Base-by-base conservation (phyloP, 1,140 invertebrate species). In the Lepidurus packardi region DNA sequence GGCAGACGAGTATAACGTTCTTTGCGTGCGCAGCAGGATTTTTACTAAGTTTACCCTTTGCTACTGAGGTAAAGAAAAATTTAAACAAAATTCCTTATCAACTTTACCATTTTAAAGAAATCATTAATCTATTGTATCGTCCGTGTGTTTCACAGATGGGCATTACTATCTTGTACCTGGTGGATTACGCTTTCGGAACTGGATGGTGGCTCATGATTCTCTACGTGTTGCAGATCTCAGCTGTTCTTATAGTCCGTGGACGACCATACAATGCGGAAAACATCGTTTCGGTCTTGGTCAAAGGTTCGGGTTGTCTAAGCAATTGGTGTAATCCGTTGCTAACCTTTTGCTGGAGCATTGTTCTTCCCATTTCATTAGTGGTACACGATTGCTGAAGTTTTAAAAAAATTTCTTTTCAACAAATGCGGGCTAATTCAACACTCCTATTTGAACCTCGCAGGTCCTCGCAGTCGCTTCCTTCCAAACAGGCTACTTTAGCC, bases 291-390 rank as follows among this genome's bases (percentile, higher is more conserved):
- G 90, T 92, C 80, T 84, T 94, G 65, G 89, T 82, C 21, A 78
- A 78, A 3, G 81, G 80, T 41, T 44, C 75, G 11, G 81, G 79
- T 79, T 82, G 80, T 81, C 53, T 80, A 78, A 78, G 74, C 24
- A 81, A 77, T 74, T 75, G 78, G 77, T 74, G 89, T 8, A 91
- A 91, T 9, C 88, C 90, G 4, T 84, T 94, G 41, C 85, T 95
- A 5, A 92, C 92, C n/a, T 93, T 96, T 82, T 91, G 90, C 1
- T 96, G 94, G 94, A 96, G 93, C 84, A 92, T 96, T 7, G 86
- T 94, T 75, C 83, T 95, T 78, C 93, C 94, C 4, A 90, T 94
- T 93, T 85, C 93, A 94, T 74, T 78, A 5, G 45, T 78, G 43
- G 78, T 78, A 78, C 2, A 10, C 5, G 10, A 74, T 74, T 9